These are phyloP conservation scores for Myripristis murdjan DNA, from an alignment of 2,797 vertebrate genomes.

Conservation along the genomic window DNA sequence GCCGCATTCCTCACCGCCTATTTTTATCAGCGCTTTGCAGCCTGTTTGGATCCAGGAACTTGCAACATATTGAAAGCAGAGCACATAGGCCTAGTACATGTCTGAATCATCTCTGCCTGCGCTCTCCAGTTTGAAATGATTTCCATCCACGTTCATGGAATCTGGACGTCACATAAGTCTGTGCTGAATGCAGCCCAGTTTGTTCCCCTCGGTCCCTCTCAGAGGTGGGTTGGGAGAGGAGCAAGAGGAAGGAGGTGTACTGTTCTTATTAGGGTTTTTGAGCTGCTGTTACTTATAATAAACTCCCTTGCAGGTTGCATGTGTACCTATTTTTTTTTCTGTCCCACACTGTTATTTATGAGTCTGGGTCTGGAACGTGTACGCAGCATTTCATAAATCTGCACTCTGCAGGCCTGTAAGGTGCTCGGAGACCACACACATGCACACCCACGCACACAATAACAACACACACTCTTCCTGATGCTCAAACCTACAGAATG, in stretches of 20 bases:
- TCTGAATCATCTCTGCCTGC: slow-evolving; percentile 2
- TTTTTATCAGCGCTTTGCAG: neutral
- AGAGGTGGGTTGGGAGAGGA: slow-evolving; percentile 30
- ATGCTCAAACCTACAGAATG: slow-evolving; percentile 40
- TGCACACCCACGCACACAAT: slow-evolving; percentile 22
- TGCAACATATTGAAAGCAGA: neutral
- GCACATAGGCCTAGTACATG: slow-evolving; percentile 9
- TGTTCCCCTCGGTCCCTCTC: slow-evolving; percentile 21
- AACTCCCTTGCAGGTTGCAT: slow-evolving; percentile 40
- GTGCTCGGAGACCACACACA: slow-evolving; percentile 64
- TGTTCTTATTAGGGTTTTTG: slow-evolving; percentile 42
- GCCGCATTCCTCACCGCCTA: neutral
- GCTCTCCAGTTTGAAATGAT: slow-evolving; percentile 20
- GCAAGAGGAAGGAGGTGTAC: slow-evolving; percentile 7
- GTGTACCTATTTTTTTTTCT: slow-evolving; percentile 24
- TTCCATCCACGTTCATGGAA: slow-evolving; percentile 28
- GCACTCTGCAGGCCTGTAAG: slow-evolving; percentile 35
- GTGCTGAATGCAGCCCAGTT: slow-evolving; percentile 23
- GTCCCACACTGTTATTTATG: slow-evolving; percentile 58
- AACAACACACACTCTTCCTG: slow-evolving; percentile 27
- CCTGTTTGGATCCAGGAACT: neutral
- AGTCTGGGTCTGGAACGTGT: slow-evolving; percentile 46
- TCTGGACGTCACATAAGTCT: slow-evolving; percentile 24
- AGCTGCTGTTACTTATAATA: slow-evolving; percentile 48
- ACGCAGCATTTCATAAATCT: slow-evolving; percentile 54